Percentiles rank a stretch among this genome's conserved stretches.
Conservation (phyloP, 2,888 invertebrate species). For the Oeneis ivallda region DNA sequence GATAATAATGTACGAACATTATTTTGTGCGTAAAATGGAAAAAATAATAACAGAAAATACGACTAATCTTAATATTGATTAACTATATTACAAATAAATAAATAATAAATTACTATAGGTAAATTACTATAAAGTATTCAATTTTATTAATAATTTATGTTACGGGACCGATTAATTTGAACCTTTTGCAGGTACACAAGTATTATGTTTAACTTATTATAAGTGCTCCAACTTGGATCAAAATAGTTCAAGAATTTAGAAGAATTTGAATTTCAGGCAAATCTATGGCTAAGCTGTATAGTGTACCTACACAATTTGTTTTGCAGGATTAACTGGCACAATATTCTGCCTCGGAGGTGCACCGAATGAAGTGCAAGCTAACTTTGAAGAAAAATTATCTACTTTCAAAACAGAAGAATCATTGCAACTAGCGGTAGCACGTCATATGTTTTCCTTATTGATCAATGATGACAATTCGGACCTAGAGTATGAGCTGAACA, state of each 20-base stretch:
- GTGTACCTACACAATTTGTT: background rate
- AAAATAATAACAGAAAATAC: too few relatives aligned
- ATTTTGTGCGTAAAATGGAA: background rate
- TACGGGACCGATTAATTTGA: too few relatives aligned
- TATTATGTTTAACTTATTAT: background rate
- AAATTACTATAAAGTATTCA: too few relatives aligned
- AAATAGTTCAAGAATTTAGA: background rate
- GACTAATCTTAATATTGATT: too few relatives aligned
- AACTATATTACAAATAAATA: too few relatives aligned
- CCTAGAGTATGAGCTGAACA: slow-evolving; percentile 33
- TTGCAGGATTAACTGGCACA: slow-evolving; percentile 54
- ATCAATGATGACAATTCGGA: slow-evolving; percentile 30
- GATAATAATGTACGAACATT: background rate
- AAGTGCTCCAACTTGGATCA: background rate
- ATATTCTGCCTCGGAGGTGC: slow-evolving; percentile 57
- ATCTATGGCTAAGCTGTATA: background rate
- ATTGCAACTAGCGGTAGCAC: slow-evolving; percentile 44
- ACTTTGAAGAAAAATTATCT: slow-evolving; percentile 42
- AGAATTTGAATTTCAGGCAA: too few relatives aligned
- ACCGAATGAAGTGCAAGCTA: slow-evolving; percentile 47
- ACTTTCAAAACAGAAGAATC: slow-evolving; percentile 41
- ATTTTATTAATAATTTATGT: too few relatives aligned
- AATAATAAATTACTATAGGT: too few relatives aligned
- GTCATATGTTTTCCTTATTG: slow-evolving; percentile 47
- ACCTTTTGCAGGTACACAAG: too few relatives aligned